Percentiles rank a stretch among this genome's conserved stretches.
Conservation (phyloP, 2,113 vertebrate genomes). For the Antechinus stuartii region DNA sequence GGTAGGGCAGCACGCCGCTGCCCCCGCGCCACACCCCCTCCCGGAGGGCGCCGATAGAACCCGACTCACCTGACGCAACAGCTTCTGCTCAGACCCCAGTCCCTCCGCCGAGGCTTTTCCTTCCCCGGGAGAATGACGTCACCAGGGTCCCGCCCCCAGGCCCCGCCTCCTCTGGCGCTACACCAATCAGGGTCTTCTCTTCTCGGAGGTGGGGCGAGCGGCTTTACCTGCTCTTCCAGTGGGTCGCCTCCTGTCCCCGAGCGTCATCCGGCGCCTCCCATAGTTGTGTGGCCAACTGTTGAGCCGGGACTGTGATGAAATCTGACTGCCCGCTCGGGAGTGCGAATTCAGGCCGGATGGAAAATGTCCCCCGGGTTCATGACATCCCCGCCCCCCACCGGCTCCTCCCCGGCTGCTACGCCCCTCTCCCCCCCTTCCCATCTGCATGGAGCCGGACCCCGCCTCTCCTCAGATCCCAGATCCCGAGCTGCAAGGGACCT, state of each 20-base stretch:
- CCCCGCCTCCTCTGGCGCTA: background rate
- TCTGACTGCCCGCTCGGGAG: too few relatives aligned
- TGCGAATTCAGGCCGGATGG: background rate
- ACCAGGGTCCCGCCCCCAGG: background rate
- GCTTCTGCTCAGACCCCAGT: background rate
- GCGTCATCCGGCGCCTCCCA: background rate
- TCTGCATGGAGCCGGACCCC: background rate
- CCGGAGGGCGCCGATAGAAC: background rate
- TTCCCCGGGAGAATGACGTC: background rate
- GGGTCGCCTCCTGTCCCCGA: background rate
- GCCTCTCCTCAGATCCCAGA: background rate
- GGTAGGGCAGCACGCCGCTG: background rate
- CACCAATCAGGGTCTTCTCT: background rate
- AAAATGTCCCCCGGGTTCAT: background rate
- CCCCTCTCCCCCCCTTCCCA: background rate
- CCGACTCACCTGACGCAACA: background rate
- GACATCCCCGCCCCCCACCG: background rate
- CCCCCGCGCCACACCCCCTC: background rate
- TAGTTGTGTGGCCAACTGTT: background rate
- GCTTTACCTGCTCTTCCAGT: background rate
- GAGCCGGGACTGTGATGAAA: background rate
- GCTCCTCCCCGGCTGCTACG: too few relatives aligned
- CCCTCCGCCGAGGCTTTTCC: background rate
- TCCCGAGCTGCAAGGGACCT: background rate
- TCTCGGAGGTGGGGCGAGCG: background rate